Evolutionary conservation across 2,888 invertebrate species (phyloP).

Genomic region (Leucoptera coffeella): DNA sequence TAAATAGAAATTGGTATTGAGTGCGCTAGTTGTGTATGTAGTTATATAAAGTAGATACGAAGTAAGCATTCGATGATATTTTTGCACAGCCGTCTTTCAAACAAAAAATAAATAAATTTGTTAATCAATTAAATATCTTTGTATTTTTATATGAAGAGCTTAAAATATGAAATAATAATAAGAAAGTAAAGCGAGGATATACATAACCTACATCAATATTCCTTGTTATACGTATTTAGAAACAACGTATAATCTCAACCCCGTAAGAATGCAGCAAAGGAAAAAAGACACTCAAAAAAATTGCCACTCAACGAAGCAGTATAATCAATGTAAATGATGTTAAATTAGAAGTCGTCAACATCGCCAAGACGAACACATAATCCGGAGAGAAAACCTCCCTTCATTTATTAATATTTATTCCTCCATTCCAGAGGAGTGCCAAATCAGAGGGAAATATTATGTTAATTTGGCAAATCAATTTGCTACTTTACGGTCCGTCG

Average conservation of each 20-base stretch:
- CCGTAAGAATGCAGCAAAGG: not conserved
- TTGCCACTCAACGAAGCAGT: constrained; percentile 51
- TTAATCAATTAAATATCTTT: too few relatives aligned
- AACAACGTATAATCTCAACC: not conserved
- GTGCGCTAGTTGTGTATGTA: not conserved
- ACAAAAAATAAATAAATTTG: not conserved
- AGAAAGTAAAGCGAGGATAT: too few relatives aligned
- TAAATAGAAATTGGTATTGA: not conserved
- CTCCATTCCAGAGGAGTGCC: too few relatives aligned
- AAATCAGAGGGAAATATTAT: too few relatives aligned
- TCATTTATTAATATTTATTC: constrained; percentile 52
- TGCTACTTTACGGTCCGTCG: too few relatives aligned
- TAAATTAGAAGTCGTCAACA: constrained; percentile 52
- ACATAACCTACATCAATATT: too few relatives aligned
- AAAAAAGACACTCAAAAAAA: constrained; percentile 51
- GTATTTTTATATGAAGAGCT: too few relatives aligned
- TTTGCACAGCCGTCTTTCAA: constrained; percentile 3
- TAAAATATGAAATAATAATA: too few relatives aligned
- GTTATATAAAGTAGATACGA: not conserved
- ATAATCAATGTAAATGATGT: constrained; percentile 53
- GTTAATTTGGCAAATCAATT: too few relatives aligned
- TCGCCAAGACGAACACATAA: constrained; percentile 32
- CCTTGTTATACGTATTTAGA: not conserved
- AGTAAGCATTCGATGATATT: constrained; percentile 2
- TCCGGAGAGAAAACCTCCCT: constrained; percentile 46